Percentiles rank a stretch among this genome's conserved stretches.
Conservation (phyloP, 1,140 invertebrate species). For the Lepidurus arcticus region DNA sequence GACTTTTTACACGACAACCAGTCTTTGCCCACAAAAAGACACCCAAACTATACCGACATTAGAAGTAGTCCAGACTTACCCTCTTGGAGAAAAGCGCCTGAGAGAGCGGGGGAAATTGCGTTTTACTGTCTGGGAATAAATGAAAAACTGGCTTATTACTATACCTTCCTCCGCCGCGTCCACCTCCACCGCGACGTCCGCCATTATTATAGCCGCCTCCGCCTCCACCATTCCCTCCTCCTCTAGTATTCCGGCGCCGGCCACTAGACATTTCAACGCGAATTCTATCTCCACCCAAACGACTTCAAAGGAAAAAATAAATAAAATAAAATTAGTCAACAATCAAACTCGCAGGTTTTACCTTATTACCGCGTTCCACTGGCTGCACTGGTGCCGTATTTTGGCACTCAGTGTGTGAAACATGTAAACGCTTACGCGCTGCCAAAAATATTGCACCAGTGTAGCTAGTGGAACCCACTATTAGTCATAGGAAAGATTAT, state of each 20-base stretch:
- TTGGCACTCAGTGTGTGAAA: no score
- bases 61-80: not conserved
- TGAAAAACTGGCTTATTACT: conserved; percentile 14
- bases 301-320: conserved; percentile 18
- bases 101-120: no score
- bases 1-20: not conserved
- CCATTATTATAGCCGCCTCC: conserved; percentile 41
- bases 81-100: conserved; percentile 13
- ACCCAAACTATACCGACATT: not conserved
- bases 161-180: conserved; percentile 44
- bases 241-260: conserved; percentile 48
- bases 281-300: conserved; percentile 59
- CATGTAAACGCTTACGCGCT: no score
- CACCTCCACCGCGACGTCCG: conserved; percentile 43
- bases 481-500: conserved; percentile 56
- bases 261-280: conserved; percentile 76
- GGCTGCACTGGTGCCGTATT: no score
- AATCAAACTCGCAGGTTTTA: not conserved
- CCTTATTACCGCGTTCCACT: not conserved
- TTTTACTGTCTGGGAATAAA: not conserved
- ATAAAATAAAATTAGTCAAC: conserved; percentile 23
- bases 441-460: no score
- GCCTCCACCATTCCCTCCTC: conserved; percentile 49
- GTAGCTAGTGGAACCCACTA: not conserved
- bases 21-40: conserved; percentile 1